Conservation (phyloP, 2,888 invertebrate species). For the Parapristionchus giblindavisi region DNA sequence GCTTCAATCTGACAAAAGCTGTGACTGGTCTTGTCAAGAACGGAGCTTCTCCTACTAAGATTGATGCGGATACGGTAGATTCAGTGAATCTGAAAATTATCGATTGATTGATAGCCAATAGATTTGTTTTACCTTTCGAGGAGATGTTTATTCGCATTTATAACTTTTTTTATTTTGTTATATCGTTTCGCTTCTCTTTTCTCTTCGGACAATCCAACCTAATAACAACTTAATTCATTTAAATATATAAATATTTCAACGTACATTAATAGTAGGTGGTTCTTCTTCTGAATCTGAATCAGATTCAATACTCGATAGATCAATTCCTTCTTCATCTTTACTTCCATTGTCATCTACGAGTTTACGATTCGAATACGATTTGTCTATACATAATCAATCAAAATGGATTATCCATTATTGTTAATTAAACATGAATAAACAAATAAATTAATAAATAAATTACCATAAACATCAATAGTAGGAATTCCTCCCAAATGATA, state of each 20-base stretch:
- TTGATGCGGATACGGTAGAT: slow-evolving; percentile 19
- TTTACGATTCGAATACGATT: too few relatives aligned
- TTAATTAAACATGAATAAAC: not conserved
- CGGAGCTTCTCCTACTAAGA: slow-evolving; percentile 51
- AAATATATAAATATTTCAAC: not conserved
- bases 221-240: not conserved
- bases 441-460: not conserved
- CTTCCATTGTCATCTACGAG: too few relatives aligned
- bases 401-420: too few relatives aligned
- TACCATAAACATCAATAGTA: slow-evolving; percentile 40
- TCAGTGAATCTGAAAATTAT: not conserved
- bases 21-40: slow-evolving; percentile 48
- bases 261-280: slow-evolving; percentile 14
- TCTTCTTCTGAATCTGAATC: slow-evolving; percentile 9
- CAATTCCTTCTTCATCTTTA: too few relatives aligned
- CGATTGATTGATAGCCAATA: not conserved
- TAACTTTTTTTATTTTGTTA: not conserved
- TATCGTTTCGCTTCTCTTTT: not conserved
- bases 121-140: not conserved
- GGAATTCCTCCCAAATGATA: slow-evolving; percentile 48
- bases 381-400: too few relatives aligned
- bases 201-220: slow-evolving; percentile 4
- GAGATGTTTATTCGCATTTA: slow-evolving; percentile 4
- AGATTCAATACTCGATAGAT: too few relatives aligned
- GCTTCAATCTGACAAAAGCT: slow-evolving; percentile 50